phyloP scores from a whole-genome alignment of 2,888 invertebrate genomes.

The Coleophora flavipennella region DNA sequence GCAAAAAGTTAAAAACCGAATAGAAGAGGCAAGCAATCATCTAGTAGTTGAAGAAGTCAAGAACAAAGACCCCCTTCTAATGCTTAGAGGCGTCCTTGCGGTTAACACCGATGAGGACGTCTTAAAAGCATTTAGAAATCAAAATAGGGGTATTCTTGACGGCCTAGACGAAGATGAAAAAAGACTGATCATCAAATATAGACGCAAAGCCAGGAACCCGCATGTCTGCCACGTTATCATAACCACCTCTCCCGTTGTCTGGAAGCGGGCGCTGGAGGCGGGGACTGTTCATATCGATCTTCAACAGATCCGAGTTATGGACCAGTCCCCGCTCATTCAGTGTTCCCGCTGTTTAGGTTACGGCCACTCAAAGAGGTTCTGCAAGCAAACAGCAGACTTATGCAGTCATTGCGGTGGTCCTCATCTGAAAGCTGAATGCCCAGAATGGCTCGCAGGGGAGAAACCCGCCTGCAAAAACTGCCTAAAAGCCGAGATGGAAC shows the following conservation, averaged over 20 bases:
- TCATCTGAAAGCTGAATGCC: neutral
- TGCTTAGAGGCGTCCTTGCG: constrained; percentile 2
- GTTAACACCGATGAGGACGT: neutral
- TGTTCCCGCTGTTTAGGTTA: constrained; percentile 3
- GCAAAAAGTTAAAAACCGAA: neutral
- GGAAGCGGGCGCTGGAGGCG: constrained; percentile 2
- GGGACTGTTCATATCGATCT: constrained; percentile 14
- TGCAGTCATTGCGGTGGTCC: neutral
- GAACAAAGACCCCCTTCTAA: constrained; percentile 9
- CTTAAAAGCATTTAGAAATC: neutral
- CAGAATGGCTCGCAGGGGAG: neutral
- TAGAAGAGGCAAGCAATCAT: neutral
- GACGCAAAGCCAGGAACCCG: neutral
- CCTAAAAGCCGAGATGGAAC: neutral
- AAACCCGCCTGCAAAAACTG: constrained; percentile 3
- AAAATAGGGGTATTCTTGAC: neutral
- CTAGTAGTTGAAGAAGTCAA: constrained; percentile 2
- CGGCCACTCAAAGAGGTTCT: neutral
- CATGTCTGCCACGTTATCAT: neutral
- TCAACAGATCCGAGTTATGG: constrained; percentile 7
- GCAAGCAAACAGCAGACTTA: neutral
- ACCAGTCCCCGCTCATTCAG: constrained; percentile 15
- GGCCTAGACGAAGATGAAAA: neutral
- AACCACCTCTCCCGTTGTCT: constrained; percentile 7
- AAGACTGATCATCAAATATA: neutral